Conservation (phyloP, 2,113 vertebrate genomes). For the Cebidichthys violaceus region DNA sequence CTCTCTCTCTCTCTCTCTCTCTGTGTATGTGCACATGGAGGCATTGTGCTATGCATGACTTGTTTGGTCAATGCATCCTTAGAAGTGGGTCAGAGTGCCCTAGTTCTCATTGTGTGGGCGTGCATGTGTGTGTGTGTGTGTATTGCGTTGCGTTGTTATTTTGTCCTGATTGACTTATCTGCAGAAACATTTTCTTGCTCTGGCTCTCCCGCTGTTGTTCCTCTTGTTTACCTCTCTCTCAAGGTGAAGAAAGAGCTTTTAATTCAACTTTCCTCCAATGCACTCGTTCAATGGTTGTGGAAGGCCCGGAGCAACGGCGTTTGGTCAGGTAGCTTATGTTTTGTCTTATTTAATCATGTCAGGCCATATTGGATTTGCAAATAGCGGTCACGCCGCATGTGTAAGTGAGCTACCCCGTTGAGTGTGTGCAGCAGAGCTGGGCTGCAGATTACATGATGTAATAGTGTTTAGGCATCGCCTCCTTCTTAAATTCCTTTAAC, state of each 20-base stretch:
- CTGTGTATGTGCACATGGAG: conserved; percentile 28
- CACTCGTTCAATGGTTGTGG: conserved; percentile 46
- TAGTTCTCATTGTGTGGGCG: conserved; percentile 74
- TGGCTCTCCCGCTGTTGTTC: conserved; percentile 65
- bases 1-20: not conserved
- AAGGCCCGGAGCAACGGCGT: conserved; percentile 62
- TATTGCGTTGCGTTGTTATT: conserved; percentile 68
- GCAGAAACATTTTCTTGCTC: conserved; percentile 58
- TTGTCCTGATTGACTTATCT: conserved; percentile 76
- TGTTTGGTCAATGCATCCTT: conserved; percentile 75
- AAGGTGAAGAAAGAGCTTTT: conserved; percentile 72
- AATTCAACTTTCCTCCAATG: conserved; percentile 65
- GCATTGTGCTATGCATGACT: conserved; percentile 65
- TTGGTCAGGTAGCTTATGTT: conserved; percentile 77
- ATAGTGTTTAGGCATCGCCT: conserved; percentile 81
- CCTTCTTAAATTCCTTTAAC: conserved; percentile 85
- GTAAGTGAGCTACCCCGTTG: conserved; percentile 74
- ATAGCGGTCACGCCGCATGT: conserved; percentile 78
- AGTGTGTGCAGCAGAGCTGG: conserved; percentile 74
- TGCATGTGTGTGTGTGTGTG: conserved; percentile 42
- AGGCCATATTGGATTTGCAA: conserved; percentile 83
- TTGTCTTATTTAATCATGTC: conserved; percentile 83
- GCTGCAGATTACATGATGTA: conserved; percentile 83
- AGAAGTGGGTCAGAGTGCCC: conserved; percentile 78
- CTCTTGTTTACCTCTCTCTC: conserved; percentile 63